A percentile compares a stretch with the other conserved stretches of the same genome.
These are phyloP conservation scores for Erannis defoliaria DNA, from an alignment of 2,888 invertebrate genomes.

Conservation along the genomic window DNA sequence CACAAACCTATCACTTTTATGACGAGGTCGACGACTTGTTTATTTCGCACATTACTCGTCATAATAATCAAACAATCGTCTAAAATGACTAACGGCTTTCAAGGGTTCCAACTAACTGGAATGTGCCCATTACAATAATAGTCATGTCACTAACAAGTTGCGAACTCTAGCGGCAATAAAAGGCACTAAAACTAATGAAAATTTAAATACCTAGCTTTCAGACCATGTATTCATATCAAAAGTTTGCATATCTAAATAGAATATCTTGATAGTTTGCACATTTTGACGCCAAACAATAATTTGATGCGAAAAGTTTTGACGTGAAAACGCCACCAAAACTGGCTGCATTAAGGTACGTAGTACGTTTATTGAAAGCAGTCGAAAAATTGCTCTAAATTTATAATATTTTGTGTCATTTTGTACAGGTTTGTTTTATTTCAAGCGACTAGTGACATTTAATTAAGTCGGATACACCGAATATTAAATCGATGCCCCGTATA, in stretches of 20 bases:
- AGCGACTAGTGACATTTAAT: too few relatives aligned
- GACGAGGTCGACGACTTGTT: too few relatives aligned
- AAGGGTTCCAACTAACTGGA: slow-evolving; percentile 5
- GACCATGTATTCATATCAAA: slow-evolving; percentile 20
- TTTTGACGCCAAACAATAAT: slow-evolving; percentile 18
- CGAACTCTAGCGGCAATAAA: slow-evolving; percentile 5
- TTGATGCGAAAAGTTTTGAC: slow-evolving; percentile 38
- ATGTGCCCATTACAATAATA: slow-evolving; percentile 3
- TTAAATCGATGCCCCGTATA: too few relatives aligned
- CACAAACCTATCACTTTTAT: too few relatives aligned
- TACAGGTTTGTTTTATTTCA: too few relatives aligned
- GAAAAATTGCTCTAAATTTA: too few relatives aligned
- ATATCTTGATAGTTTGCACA: slow-evolving; percentile 25
- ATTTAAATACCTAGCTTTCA: slow-evolving; percentile 18
- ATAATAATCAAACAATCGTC: background rate
- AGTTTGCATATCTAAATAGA: slow-evolving; percentile 35
- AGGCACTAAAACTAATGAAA: slow-evolving; percentile 19
- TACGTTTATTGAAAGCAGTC: too few relatives aligned
- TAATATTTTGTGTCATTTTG: too few relatives aligned
- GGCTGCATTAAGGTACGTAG: slow-evolving; percentile 1
- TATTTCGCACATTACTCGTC: too few relatives aligned
- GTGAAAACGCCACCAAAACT: slow-evolving; percentile 33
- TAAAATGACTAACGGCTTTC: background rate
- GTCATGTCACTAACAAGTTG: background rate
- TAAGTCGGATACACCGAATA: too few relatives aligned